Evolutionary conservation across 2,797 vertebrate species (phyloP).

Genomic region (Diplodus puntazzo): DNA sequence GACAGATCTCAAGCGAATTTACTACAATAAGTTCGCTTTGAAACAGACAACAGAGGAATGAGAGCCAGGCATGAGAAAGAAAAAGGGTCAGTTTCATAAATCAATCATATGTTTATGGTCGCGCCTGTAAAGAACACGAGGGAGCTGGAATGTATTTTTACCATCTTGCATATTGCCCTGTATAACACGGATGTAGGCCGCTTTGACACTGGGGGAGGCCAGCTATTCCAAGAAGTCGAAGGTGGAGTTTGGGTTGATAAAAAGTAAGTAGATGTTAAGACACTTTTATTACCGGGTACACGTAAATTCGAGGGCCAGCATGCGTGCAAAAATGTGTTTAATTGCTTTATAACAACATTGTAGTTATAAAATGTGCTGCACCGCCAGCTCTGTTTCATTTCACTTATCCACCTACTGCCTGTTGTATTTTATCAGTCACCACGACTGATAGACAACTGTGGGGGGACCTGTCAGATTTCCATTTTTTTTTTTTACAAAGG

Average conservation of each 20-base stretch:
- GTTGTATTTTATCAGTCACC: constrained; percentile 39
- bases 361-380: not conserved
- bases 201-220: constrained; percentile 25
- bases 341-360: constrained; percentile 23
- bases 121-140: constrained; percentile 49
- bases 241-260: constrained; percentile 24
- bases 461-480: constrained; percentile 22
- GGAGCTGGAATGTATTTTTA: constrained; percentile 51
- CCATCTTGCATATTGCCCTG: constrained; percentile 32
- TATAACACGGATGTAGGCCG: constrained; percentile 20
- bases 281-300: constrained; percentile 20
- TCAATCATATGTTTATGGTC: constrained; percentile 60
- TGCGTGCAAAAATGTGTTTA: constrained; percentile 16
- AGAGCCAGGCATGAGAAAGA: constrained; percentile 21
- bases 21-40: not conserved
- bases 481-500: constrained; percentile 29
- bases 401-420: constrained; percentile 25
- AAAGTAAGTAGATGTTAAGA: constrained; percentile 34
- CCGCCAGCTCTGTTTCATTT: constrained; percentile 31
- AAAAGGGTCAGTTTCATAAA: constrained; percentile 54
- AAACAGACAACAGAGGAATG: constrained; percentile 28
- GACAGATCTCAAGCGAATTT: not conserved
- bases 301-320: constrained; percentile 1
- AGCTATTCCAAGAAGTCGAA: constrained; percentile 33
- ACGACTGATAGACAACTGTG: constrained; percentile 16